phyloP scores from a whole-genome alignment of 2,113 vertebrate genomes.

The Prochilodus magdalenae region DNA sequence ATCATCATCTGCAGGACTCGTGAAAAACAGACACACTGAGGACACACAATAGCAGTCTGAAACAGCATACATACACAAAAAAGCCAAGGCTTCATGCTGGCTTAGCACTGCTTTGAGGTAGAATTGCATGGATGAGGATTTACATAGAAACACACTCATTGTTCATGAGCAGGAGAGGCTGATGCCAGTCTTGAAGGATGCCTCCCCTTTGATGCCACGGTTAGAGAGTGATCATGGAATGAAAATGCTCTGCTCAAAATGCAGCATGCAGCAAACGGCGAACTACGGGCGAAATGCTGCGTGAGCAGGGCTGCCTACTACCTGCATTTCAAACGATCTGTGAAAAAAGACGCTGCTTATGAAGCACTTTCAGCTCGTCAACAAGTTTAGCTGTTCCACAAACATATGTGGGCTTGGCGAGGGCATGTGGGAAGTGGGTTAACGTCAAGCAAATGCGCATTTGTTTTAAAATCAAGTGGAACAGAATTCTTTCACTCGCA shows the following conservation, averaged over 20 bases:
- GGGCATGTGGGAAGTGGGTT: neutral
- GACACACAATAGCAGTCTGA: constrained; percentile 42
- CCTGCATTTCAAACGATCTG: constrained; percentile 43
- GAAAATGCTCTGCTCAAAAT: constrained; percentile 17
- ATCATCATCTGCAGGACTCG: constrained; percentile 45
- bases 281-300: constrained; percentile 25
- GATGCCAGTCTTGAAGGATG: constrained; percentile 11
- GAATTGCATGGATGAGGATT: constrained; percentile 16
- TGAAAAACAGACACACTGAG: constrained; percentile 39
- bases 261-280: constrained; percentile 11
- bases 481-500: neutral
- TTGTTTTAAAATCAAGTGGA: neutral
- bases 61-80: constrained; percentile 32
- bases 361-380: constrained; percentile 8
- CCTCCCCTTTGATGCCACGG: neutral
- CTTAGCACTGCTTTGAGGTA: constrained; percentile 16
- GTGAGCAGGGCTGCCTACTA: constrained; percentile 42
- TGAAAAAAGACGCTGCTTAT: constrained; percentile 26
- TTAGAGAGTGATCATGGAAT: constrained; percentile 12
- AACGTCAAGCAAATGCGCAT: neutral
- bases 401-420: neutral
- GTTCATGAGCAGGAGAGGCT: constrained; percentile 10
- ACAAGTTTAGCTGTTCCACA: neutral
- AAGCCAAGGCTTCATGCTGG: constrained; percentile 20
- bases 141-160: neutral